phyloP scores from a whole-genome alignment of 2,888 invertebrate genomes.

The Amphipyra berbera region DNA sequence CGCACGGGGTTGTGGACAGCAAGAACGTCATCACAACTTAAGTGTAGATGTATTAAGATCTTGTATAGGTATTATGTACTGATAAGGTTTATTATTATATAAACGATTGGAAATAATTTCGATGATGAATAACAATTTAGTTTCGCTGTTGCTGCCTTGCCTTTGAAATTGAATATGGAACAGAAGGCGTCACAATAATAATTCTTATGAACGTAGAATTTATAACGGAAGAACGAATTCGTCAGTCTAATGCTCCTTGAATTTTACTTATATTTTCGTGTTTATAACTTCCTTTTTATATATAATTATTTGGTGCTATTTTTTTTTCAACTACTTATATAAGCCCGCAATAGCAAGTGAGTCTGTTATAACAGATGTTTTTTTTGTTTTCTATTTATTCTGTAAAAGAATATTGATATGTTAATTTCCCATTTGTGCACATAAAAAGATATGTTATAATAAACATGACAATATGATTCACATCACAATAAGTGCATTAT shows the following conservation, averaged over 20 bases:
- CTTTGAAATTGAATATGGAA: conserved; percentile 37
- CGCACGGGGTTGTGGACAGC: conserved; percentile 48
- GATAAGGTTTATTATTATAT: conserved; percentile 41
- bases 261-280: conserved; percentile 20
- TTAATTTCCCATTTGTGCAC: conserved; percentile 13
- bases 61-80: conserved; percentile 58
- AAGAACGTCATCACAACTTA: conserved; percentile 55
- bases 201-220: conserved; percentile 28
- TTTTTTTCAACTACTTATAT: conserved; percentile 13
- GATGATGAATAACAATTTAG: conserved; percentile 38
- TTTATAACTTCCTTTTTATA: conserved; percentile 22
- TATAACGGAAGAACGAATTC: conserved; percentile 16
- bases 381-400: conserved; percentile 5
- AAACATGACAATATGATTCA: conserved; percentile 19
- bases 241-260: conserved; percentile 13
- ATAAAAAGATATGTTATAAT: background rate
- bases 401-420: conserved; percentile 10
- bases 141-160: conserved; percentile 55
- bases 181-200: conserved; percentile 31
- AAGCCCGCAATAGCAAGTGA: conserved; percentile 4
- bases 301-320: conserved; percentile 54
- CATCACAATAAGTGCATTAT: conserved; percentile 40
- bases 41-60: conserved; percentile 58
- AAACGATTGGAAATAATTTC: conserved; percentile 49
- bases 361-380: conserved; percentile 23